Percentiles rank a stretch among this genome's conserved stretches.
phyloP scores from a whole-genome alignment of 2,888 invertebrate species.

The Drosophila multiciliata region DNA sequence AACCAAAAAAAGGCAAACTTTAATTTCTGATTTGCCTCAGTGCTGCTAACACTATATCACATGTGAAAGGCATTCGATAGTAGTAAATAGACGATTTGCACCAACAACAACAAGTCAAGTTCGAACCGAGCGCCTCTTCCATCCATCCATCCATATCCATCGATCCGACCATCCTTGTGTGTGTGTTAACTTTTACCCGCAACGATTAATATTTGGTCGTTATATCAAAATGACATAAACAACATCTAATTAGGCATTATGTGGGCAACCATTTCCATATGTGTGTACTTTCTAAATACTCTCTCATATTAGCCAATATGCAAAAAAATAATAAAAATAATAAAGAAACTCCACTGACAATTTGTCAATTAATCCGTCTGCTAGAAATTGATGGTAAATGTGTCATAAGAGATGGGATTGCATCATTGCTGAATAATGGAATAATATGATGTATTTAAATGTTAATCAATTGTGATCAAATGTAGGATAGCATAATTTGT shows the following conservation, averaged over 20 bases:
- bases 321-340: neutral
- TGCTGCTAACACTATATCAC: slow-evolving; percentile 25
- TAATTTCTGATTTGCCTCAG: slow-evolving; percentile 51
- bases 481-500: neutral
- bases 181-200: slow-evolving; percentile 2
- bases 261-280: slow-evolving; percentile 2
- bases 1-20: slow-evolving; percentile 12
- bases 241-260: slow-evolving; percentile 13
- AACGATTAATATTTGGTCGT: slow-evolving; percentile 6
- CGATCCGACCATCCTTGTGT: slow-evolving; percentile 1
- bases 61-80: slow-evolving; percentile 52
- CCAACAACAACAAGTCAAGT: slow-evolving; percentile 6
- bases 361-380: neutral
- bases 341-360: neutral
- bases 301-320: neutral
- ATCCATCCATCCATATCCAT: slow-evolving; percentile 3
- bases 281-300: neutral
- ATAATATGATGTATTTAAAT: neutral
- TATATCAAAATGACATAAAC: slow-evolving; percentile 2
- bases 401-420: neutral
- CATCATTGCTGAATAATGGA: neutral
- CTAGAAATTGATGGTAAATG: neutral
- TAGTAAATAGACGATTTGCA: slow-evolving; percentile 34
- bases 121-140: slow-evolving; percentile 24
- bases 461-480: neutral